phyloP scores from a whole-genome alignment of 1,140 invertebrate species.

The Drosophila bocqueti region DNA sequence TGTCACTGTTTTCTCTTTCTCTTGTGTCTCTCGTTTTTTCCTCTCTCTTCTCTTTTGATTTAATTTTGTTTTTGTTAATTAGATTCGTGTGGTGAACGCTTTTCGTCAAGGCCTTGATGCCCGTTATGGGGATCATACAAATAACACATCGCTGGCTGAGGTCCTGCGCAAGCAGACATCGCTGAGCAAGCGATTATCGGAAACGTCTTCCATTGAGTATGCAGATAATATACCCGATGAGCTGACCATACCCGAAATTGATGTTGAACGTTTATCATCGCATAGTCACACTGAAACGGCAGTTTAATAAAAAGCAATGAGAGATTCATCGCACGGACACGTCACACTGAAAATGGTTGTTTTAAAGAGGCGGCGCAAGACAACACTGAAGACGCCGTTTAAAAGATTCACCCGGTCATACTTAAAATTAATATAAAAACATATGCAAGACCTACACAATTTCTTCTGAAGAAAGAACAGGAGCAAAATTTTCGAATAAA shows the following conservation, averaged over 20 bases:
- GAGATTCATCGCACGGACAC: not conserved
- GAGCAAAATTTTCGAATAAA: not conserved
- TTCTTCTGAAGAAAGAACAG: not conserved
- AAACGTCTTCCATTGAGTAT: slow-evolving; percentile 96
- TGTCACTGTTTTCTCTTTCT: slow-evolving; percentile 67
- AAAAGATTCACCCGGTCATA: not conserved
- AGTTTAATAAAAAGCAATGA: slow-evolving; percentile 87
- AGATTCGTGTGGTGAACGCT: slow-evolving; percentile 99
- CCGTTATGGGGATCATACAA: slow-evolving; percentile 96
- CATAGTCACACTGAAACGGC: slow-evolving; percentile 97
- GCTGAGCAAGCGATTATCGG: slow-evolving; percentile 94
- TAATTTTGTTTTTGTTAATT: slow-evolving; percentile 64
- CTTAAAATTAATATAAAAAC: not conserved
- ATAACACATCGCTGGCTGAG: slow-evolving; percentile 94
- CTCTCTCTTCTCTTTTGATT: slow-evolving; percentile 60
- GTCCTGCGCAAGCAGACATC: slow-evolving; percentile 96
- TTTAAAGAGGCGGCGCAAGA: not conserved
- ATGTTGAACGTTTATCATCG: slow-evolving; percentile 95
- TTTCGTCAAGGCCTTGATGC: slow-evolving; percentile 99
- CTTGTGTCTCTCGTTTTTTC: slow-evolving; percentile 47
- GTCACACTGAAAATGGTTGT: not conserved
- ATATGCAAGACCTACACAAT: not conserved
- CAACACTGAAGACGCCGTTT: not conserved
- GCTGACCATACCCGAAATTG: slow-evolving; percentile 94
- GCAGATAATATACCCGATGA: slow-evolving; percentile 94